Percentiles rank a stretch among this genome's conserved stretches.
These are phyloP conservation scores for Brachionus calyciflorus DNA, from an alignment of 1,140 invertebrate species.

Conservation along the genomic window DNA sequence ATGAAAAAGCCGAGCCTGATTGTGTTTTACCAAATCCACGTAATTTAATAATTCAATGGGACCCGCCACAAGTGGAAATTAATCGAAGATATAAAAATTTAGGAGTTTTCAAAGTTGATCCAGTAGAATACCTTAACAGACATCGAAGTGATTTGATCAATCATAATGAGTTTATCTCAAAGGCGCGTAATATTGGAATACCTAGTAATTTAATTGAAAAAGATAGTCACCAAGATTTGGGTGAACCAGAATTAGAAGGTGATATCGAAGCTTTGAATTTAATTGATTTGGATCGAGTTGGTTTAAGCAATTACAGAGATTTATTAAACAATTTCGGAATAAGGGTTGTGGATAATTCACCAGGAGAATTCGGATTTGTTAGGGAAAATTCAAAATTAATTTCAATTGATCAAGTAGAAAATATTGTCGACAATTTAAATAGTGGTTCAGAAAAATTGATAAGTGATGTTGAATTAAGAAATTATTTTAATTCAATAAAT, in stretches of 20 bases:
- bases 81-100: not conserved
- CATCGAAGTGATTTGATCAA: not conserved
- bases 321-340: not conserved
- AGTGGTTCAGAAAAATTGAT: not conserved
- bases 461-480: constrained; percentile 4
- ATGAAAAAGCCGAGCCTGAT: constrained; percentile 9
- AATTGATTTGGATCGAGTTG: constrained; percentile 15
- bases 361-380: not conserved
- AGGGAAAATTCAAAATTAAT: not conserved
- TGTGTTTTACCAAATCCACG: constrained; percentile 1
- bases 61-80: constrained; percentile 23
- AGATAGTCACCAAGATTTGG: not conserved
- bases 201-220: not conserved
- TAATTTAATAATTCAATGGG: constrained; percentile 47
- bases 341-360: not conserved
- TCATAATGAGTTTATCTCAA: constrained; percentile 16
- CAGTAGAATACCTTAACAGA: not conserved
- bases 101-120: constrained; percentile 9
- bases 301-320: constrained; percentile 17
- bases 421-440: constrained; percentile 3
- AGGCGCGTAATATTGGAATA: not conserved
- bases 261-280: constrained; percentile 24
- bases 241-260: constrained; percentile 31
- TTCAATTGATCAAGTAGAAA: not conserved
- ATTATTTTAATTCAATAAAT: constrained; percentile 38